A percentile compares a stretch with the other conserved stretches of the same genome.
Conservation (phyloP, 2,797 vertebrate species). For the Molothrus ater region DNA sequence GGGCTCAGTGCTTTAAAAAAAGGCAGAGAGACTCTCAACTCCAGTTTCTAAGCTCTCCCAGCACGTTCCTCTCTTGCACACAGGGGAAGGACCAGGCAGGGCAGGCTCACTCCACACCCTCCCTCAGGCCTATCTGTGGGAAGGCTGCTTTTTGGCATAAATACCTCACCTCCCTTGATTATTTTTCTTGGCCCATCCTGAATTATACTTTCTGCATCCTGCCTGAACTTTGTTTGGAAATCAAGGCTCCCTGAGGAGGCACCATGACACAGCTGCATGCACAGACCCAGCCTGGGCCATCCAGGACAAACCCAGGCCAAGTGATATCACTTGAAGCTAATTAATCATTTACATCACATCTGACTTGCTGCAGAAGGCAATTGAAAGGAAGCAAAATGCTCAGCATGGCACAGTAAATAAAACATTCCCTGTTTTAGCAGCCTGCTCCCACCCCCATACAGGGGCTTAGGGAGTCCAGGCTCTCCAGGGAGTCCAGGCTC, state of each 20-base stretch:
- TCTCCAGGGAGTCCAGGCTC: too few species aligned
- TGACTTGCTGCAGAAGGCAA: neutral
- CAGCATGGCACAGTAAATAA: neutral
- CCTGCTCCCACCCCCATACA: neutral
- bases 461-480: fast-evolving
- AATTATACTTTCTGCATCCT: neutral
- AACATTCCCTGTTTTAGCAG: neutral
- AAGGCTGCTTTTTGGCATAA: neutral
- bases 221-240: neutral
- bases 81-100: neutral
- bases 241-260: neutral
- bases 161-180: neutral
- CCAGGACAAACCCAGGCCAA: neutral
- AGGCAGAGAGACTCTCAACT: neutral
- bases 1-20: neutral
- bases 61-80: fast-evolving
- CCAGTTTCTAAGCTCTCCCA: neutral
- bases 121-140: neutral
- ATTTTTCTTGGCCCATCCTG: neutral
- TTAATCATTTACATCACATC: neutral
- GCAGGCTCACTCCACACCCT: neutral
- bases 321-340: neutral
- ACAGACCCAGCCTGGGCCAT: neutral
- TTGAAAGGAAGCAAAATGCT: neutral
- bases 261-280: neutral